Evolutionary conservation across 2,113 vertebrate species (phyloP), one percentile per base, ranked within the genome.

Genomic region (Ia io): DNA sequence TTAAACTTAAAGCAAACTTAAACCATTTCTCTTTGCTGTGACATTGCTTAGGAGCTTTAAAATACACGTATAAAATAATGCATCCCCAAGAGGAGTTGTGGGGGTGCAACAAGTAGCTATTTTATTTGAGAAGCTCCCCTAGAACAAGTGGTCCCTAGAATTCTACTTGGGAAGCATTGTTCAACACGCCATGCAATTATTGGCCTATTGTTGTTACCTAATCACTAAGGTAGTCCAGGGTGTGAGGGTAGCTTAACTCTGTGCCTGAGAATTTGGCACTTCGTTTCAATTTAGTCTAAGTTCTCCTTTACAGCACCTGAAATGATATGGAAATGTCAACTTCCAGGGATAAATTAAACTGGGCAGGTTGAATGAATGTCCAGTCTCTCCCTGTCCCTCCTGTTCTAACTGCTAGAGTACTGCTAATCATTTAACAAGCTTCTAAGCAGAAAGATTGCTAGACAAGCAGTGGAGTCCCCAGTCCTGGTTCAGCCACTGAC

Each of bases 1-100:
- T 93, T 95, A 70, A 91, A 2, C 77, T 63, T 63, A 47, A 67
- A 93, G 53, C 61, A 84, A 70, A 91, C 63, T 28, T 76, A 63
- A 85, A 49, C 23, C 42, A 32, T 49, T 28, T 78, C 42, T 59
- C 67, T 44, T 87, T 91, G 20, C 9, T 73, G 12, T 93, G 30
- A 37, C 6, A 63, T 85, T 71, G 18, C 17, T 83, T 71, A 76
- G 51, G 42, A 53, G 17, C 6, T 70, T 88, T 70, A 53, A 82
- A 37, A 88, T 65, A 47, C 23, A 18, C 4, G 12, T n/a, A 8
- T 35, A 3, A 2, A 32, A 35, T 13, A 37, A 51, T 40, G 44
- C 88, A 63, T 78, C 61, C 51, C 74, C 44, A 90, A 80, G 28
- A 67, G 23, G 20, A 23, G 3, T 3, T 22, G 1, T 65, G 49